These are phyloP conservation scores for Sterrhoptilus dennistouni DNA, from an alignment of 2,113 vertebrate species.

Conservation along the genomic window DNA sequence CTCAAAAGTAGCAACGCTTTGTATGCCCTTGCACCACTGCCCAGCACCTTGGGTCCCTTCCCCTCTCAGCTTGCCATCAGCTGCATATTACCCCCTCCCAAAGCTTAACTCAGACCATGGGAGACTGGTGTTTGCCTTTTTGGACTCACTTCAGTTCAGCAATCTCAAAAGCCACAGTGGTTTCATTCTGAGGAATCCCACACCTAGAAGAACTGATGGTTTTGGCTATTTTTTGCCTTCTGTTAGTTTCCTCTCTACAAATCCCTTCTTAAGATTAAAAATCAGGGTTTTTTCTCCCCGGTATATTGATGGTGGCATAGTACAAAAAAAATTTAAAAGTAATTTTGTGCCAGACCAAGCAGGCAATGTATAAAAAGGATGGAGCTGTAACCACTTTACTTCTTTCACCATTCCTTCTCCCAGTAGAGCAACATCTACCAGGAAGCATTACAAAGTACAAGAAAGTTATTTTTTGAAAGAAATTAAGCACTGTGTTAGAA, in stretches of 20 bases:
- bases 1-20: neutral
- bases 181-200: neutral
- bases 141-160: neutral
- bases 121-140: neutral
- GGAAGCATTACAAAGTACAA: neutral
- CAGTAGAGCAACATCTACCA: neutral
- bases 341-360: neutral
- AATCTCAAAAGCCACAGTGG: neutral
- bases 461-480: neutral
- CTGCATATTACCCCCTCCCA: neutral
- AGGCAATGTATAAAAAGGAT: neutral
- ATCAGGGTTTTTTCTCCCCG: accelerated
- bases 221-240: neutral
- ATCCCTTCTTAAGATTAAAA: neutral
- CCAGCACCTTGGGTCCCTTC: neutral
- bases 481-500: neutral
- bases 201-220: neutral
- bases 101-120: neutral
- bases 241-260: neutral
- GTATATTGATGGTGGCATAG: accelerated
- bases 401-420: neutral
- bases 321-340: neutral
- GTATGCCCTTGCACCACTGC: neutral
- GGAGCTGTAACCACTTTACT: neutral
- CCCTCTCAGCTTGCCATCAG: neutral